phyloP scores from a whole-genome alignment of 2,113 vertebrate species.

The Salminus brasiliensis region DNA sequence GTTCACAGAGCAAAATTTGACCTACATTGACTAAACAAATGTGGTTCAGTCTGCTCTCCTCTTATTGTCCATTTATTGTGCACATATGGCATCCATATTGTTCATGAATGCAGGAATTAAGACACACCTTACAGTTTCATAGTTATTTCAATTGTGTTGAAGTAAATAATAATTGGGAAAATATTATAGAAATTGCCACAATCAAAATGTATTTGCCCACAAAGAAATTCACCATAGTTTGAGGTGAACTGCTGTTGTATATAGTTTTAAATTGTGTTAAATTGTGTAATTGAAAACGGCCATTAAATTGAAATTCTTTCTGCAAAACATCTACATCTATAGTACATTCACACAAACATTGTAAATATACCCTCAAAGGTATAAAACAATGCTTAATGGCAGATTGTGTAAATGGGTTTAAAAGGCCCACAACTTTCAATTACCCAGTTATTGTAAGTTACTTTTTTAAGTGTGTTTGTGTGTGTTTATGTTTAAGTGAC shows the following conservation, averaged over 20 bases:
- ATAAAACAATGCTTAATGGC: too few relatives aligned
- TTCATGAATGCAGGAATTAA: not conserved
- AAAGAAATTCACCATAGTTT: not conserved
- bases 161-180: not conserved
- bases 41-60: not conserved
- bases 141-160: not conserved
- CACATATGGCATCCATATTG: not conserved
- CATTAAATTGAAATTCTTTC: too few relatives aligned
- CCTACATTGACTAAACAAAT: not conserved
- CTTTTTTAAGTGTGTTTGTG: too few relatives aligned
- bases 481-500: too few relatives aligned
- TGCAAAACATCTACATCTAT: too few relatives aligned
- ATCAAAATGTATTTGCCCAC: not conserved
- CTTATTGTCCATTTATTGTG: not conserved
- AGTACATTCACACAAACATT: too few relatives aligned
- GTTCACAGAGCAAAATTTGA: constrained; percentile 5
- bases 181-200: not conserved
- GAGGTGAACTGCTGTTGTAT: not conserved
- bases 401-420: too few relatives aligned
- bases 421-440: too few relatives aligned
- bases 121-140: not conserved
- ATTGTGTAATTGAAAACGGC: too few relatives aligned
- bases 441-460: too few relatives aligned
- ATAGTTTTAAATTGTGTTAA: not conserved
- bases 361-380: too few relatives aligned